These are phyloP conservation scores for Fundulus diaphanus DNA, from an alignment of 2,797 vertebrate species.

Conservation along the genomic window DNA sequence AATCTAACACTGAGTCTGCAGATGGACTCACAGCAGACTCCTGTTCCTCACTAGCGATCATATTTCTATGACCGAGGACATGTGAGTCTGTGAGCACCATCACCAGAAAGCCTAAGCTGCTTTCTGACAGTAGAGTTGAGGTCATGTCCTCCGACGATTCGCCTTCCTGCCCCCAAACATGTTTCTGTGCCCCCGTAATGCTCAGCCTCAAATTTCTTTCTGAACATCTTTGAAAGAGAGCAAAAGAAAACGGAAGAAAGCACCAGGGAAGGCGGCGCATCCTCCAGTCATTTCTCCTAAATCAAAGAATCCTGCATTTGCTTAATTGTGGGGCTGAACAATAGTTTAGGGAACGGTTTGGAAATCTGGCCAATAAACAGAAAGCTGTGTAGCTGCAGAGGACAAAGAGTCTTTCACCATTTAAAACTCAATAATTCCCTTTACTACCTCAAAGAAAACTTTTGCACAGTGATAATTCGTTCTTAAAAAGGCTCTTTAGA, in stretches of 20 bases:
- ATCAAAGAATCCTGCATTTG: background rate
- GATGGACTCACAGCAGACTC: background rate
- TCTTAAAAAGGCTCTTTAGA: no score
- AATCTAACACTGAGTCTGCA: background rate
- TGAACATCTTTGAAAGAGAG: background rate
- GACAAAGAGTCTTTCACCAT: background rate
- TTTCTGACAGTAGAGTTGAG: background rate
- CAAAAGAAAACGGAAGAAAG: background rate
- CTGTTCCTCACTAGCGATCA: slow-evolving; percentile 13
- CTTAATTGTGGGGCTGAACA: background rate
- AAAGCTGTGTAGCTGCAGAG: background rate
- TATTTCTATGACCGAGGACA: slow-evolving; percentile 26
- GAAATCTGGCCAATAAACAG: background rate
- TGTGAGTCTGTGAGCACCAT: slow-evolving; percentile 18
- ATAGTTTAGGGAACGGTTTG: background rate
- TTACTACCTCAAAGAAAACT: background rate
- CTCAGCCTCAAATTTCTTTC: background rate
- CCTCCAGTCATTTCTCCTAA: background rate
- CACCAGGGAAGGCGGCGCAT: background rate
- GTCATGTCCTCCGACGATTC: background rate
- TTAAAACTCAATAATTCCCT: background rate
- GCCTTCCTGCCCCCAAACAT: background rate
- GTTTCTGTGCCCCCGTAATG: background rate
- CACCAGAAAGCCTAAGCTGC: background rate
- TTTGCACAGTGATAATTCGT: no score